These are phyloP conservation scores for Coelopa frigida DNA, from an alignment of 1,140 invertebrate genomes.

Conservation along the genomic window DNA sequence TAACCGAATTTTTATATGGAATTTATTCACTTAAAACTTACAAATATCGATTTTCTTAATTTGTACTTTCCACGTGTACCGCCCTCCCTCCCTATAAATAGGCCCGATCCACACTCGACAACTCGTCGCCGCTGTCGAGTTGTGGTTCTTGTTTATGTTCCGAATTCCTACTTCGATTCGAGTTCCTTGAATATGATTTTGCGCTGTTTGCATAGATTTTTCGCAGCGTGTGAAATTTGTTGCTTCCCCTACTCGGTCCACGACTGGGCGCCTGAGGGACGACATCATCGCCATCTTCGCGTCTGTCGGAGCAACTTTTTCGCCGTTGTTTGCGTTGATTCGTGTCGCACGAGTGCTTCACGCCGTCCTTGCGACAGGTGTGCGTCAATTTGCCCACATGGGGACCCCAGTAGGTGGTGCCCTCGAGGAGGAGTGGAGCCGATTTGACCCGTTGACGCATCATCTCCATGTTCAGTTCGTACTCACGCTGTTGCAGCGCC, in stretches of 20 bases:
- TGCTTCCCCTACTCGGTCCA: neutral
- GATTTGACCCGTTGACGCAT: slow-evolving; percentile 41
- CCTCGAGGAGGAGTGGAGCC: slow-evolving; percentile 37
- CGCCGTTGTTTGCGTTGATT: slow-evolving; percentile 19
- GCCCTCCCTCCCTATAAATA: too few species aligned
- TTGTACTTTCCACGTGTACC: too few species aligned
- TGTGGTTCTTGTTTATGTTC: neutral
- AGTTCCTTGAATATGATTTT: slow-evolving; percentile 28
- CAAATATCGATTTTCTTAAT: slow-evolving; percentile 19
- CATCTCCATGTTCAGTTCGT: slow-evolving; percentile 40
- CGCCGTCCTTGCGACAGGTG: slow-evolving; percentile 28
- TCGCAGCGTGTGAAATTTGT: slow-evolving; percentile 18
- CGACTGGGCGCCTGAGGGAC: neutral
- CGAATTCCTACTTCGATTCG: slow-evolving; percentile 17
- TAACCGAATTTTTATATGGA: too few species aligned
- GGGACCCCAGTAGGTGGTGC: slow-evolving; percentile 37
- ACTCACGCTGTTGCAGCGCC: slow-evolving; percentile 34
- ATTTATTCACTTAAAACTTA: too few species aligned
- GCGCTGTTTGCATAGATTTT: slow-evolving; percentile 30
- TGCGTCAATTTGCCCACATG: slow-evolving; percentile 38
- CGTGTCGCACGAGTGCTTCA: slow-evolving; percentile 26
- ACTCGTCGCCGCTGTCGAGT: slow-evolving; percentile 36
- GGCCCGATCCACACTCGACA: slow-evolving; percentile 38
- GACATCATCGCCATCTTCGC: slow-evolving; percentile 4
- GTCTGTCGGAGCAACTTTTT: slow-evolving; percentile 14